A percentile compares a stretch with the other conserved stretches of the same genome.
Conservation (phyloP, 2,888 invertebrate genomes). For the Octonoba sinensis region DNA sequence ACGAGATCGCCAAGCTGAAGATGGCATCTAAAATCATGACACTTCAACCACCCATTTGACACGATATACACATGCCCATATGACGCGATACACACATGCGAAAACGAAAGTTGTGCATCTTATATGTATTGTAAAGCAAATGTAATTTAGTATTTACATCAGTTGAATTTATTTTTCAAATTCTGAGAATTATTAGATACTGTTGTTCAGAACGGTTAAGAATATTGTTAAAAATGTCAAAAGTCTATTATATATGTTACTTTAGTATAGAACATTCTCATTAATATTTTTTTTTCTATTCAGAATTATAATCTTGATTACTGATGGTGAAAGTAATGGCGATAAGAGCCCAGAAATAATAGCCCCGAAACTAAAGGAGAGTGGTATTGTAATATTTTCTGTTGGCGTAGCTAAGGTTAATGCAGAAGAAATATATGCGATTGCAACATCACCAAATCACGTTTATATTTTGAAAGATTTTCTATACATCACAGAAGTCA, state of each 20-base stretch:
- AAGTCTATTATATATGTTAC: neutral
- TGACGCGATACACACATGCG: too few species aligned
- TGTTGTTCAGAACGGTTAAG: too few species aligned
- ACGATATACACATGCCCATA: too few species aligned
- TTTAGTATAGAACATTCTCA: neutral
- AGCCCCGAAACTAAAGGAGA: constrained; percentile 9
- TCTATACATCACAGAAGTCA: constrained; percentile 26
- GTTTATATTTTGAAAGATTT: constrained; percentile 51
- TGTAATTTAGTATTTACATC: too few species aligned
- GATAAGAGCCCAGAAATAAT: constrained; percentile 15
- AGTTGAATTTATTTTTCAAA: too few species aligned
- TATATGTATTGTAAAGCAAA: too few species aligned
- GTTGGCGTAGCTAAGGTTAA: constrained; percentile 54
- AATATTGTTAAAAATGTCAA: too few species aligned
- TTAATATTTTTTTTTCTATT: neutral
- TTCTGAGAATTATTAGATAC: too few species aligned
- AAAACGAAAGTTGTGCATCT: too few species aligned
- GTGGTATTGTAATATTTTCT: constrained; percentile 48
- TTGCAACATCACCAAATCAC: constrained; percentile 50
- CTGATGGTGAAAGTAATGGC: constrained; percentile 51
- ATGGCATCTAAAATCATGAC: too few species aligned
- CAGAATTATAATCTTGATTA: constrained; percentile 47
- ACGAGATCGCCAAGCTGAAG: too few species aligned
- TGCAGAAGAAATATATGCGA: constrained; percentile 28
- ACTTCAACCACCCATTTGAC: too few species aligned